Base-by-base conservation (phyloP, 2,797 vertebrate species). In the Leuciscus waleckii region DNA sequence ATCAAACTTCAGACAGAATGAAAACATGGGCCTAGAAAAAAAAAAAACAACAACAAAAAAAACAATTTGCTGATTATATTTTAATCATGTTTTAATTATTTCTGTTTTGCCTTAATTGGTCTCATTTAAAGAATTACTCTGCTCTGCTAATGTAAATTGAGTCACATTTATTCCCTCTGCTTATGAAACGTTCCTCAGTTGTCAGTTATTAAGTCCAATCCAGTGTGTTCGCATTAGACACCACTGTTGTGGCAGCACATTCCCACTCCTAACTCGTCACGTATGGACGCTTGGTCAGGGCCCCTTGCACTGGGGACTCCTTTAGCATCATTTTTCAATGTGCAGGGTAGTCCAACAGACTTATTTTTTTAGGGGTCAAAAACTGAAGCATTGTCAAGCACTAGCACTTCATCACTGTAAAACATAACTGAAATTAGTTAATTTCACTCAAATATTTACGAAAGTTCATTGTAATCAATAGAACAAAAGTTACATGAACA, bases 61-160 rank as follows among this genome's bases (percentile, higher is more conserved):
- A 23, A 63, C 39, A 1, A 46, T 82, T 73, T 61, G 4, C 54
- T 74, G 69, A 74, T 74, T 82, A 73, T 73, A 32, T 46, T 74
- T 82, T 74, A 82, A 82, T 63, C 39, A 74, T 37, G 56, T 21
- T 74, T 82, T 74, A 49, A 74, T 82, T 74, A 35, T 74, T 74
- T 43, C 26, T 37, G 21, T 65, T 63, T 82, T 49, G 56, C 29
- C 81, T 74, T 74, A 82, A 82, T 74, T 65, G 39, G 56, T 2
- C 41, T 82, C 32, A 65, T 63, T 82, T 74, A 74, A 82, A 73
- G n/a, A 58, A 37, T 7, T 19, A 19, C 21, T 63, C 29, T 74
- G 13, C 21, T 63, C 39, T 9, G 56, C 70, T 65, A 65, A 63
- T 74, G 39, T 43, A 74, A 49, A 58, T 46, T 23, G 11, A 74